Evolutionary conservation across 2,797 vertebrate genomes (phyloP).

Genomic region (Balearica regulorum): DNA sequence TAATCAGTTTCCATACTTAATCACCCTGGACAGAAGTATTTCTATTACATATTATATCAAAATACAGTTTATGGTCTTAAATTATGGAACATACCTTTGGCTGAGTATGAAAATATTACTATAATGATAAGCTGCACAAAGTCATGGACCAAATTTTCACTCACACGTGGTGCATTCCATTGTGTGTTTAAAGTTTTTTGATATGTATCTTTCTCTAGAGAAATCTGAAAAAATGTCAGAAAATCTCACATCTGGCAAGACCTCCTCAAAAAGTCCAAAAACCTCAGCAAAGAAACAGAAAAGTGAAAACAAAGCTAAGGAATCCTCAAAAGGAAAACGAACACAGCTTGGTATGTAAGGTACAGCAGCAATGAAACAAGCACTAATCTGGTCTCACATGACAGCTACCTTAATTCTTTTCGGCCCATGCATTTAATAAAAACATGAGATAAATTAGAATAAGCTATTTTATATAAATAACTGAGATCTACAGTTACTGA

Average conservation of each 20-base stretch:
- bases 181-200: neutral
- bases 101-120: neutral
- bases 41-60: neutral
- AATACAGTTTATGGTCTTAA: neutral
- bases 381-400: neutral
- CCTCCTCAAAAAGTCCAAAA: neutral
- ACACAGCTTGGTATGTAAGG: conserved; percentile 31
- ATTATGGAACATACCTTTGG: neutral
- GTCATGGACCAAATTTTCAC: neutral
- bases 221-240: conserved; percentile 59
- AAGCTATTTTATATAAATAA: neutral
- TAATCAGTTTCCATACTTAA: neutral
- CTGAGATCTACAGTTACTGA: neutral
- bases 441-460: neutral
- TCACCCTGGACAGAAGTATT: neutral
- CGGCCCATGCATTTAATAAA: neutral
- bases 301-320: conserved; percentile 8
- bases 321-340: conserved; percentile 28
- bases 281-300: conserved; percentile 2
- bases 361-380: neutral
- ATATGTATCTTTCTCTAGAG: conserved; percentile 11
- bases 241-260: neutral
- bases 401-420: neutral
- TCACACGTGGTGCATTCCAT: neutral
- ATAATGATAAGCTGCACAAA: neutral